Conservation (phyloP, 2,113 vertebrate genomes). For the Cryptomyrus ogoouensis region DNA sequence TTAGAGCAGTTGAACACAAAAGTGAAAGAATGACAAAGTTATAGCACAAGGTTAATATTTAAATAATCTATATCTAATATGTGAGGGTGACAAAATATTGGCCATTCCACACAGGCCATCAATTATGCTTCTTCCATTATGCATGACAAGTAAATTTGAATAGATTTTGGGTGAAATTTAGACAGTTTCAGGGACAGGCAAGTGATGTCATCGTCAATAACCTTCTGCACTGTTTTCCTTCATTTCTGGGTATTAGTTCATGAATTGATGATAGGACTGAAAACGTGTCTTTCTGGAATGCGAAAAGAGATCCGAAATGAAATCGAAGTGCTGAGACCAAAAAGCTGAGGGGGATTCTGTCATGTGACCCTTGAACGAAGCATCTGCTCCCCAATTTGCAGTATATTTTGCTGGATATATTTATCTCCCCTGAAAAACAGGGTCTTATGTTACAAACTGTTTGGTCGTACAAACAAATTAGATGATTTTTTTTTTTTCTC, state of each 20-base stretch:
- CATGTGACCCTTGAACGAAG: background rate
- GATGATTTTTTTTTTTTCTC: background rate
- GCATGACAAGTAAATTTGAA: conserved; percentile 13
- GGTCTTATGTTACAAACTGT: background rate
- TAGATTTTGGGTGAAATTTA: conserved; percentile 10
- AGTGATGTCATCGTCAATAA: conserved; percentile 1
- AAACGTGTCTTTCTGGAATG: conserved; percentile 1
- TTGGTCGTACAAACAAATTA: background rate
- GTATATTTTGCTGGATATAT: background rate
- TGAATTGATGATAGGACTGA: background rate
- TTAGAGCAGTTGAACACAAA: background rate
- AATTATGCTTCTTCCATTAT: conserved; percentile 2
- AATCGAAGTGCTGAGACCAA: background rate
- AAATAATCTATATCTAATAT: conserved; percentile 11
- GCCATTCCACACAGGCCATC: conserved; percentile 2
- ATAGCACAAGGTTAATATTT: conserved; percentile 4
- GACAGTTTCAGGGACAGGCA: conserved; percentile 8
- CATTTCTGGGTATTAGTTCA: background rate
- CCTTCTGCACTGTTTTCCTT: background rate
- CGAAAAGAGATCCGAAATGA: background rate
- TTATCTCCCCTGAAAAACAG: background rate
- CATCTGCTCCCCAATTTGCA: background rate
- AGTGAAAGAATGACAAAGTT: background rate
- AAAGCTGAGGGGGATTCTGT: background rate
- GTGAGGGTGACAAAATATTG: conserved; percentile 1